Percentiles rank a stretch among this genome's conserved stretches.
Conservation (phyloP, 2,888 invertebrate species). For the Xestia rhomboidea region DNA sequence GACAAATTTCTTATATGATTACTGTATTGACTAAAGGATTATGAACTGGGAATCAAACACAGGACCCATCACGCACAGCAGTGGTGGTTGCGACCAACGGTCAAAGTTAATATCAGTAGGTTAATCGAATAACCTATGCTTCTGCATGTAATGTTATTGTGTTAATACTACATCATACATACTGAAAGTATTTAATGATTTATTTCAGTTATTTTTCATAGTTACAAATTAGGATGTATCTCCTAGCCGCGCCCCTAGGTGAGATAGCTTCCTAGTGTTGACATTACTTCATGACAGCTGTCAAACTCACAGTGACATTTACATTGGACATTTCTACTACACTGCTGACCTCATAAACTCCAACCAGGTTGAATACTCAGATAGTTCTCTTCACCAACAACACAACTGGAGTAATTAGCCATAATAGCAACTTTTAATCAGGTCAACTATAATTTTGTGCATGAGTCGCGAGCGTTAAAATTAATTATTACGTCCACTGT, state of each 20-base stretch:
- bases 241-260: not conserved
- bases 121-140: not conserved
- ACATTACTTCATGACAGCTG: not conserved
- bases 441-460: conserved; percentile 55
- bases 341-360: not conserved
- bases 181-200: not conserved
- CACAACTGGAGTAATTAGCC: conserved; percentile 13
- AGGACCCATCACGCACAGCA: too few relatives aligned
- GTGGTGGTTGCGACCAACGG: not conserved
- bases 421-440: conserved; percentile 58
- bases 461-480: conserved; percentile 38
- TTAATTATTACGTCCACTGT: conserved; percentile 58
- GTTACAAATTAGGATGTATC: not conserved
- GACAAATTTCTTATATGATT: too few relatives aligned
- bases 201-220: not conserved
- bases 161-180: not conserved
- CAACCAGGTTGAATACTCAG: not conserved
- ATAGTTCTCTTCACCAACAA: not conserved
- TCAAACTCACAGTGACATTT: conserved; percentile 1
- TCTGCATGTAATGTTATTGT: not conserved
- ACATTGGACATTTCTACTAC: not conserved
- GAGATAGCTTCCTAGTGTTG: not conserved
- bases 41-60: too few relatives aligned
- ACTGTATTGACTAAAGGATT: too few relatives aligned
- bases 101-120: not conserved